These are phyloP conservation scores for Eulimnadia texana DNA, from an alignment of 1,140 invertebrate genomes.

Conservation along the genomic window DNA sequence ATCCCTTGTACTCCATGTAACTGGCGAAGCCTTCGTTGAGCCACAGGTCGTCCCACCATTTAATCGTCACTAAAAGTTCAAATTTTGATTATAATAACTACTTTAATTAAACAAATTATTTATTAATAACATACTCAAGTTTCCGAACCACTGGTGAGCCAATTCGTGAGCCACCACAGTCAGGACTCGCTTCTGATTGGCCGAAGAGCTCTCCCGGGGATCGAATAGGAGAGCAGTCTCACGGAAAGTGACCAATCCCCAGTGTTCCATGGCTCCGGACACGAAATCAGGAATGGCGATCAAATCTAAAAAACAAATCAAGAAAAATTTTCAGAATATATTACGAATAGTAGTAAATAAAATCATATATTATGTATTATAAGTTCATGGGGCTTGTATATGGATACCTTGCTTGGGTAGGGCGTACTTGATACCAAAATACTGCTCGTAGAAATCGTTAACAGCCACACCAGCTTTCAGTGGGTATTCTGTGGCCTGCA, in stretches of 20 bases:
- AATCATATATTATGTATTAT: not conserved
- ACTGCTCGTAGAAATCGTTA: constrained; percentile 70
- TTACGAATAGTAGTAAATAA: not conserved
- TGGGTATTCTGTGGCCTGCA: constrained; percentile 63
- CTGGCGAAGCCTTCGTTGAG: constrained; percentile 83
- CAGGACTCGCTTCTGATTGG: constrained; percentile 60
- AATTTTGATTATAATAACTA: constrained; percentile 16
- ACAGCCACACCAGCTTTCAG: constrained; percentile 56
- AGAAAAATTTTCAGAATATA: not conserved
- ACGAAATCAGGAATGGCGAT: constrained; percentile 88
- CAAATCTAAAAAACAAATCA: constrained; percentile 47
- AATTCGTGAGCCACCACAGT: constrained; percentile 76
- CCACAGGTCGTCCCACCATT: constrained; percentile 90
- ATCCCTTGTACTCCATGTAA: constrained; percentile 68
- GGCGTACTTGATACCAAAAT: constrained; percentile 73
- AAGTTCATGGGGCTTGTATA: not conserved
- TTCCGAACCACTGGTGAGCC: constrained; percentile 86
- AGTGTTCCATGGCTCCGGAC: constrained; percentile 91
- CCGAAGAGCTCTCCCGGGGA: constrained; percentile 44
- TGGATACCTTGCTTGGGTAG: constrained; percentile 62
- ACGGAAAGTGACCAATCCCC: constrained; percentile 69
- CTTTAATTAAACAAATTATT: constrained; percentile 13
- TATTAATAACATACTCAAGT: constrained; percentile 42
- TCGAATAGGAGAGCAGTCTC: constrained; percentile 70
- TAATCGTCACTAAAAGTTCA: constrained; percentile 56